phyloP scores from a whole-genome alignment of 2,888 invertebrate species.

The Plusia festucae region DNA sequence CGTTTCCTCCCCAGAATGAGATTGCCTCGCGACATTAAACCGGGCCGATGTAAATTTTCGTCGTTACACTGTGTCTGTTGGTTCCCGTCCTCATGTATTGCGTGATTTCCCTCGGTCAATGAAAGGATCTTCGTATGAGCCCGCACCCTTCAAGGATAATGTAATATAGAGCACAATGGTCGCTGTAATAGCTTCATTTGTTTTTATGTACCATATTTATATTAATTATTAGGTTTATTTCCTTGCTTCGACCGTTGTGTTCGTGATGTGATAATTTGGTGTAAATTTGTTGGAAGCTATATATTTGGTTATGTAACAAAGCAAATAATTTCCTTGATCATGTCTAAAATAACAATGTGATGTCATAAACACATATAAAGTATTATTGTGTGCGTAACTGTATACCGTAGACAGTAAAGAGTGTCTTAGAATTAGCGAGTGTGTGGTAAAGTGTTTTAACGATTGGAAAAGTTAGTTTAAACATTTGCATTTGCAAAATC shows the following conservation, averaged over 20 bases:
- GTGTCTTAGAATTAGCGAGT: background rate
- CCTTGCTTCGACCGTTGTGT: conserved; percentile 29
- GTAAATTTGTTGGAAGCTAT: conserved; percentile 34
- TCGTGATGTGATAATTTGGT: conserved; percentile 49
- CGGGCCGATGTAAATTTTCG: conserved; percentile 86
- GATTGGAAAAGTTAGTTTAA: conserved; percentile 1
- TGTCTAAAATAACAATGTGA: conserved; percentile 15
- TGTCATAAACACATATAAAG: background rate
- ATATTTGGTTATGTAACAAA: conserved; percentile 23
- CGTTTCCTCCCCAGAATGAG: conserved; percentile 84
- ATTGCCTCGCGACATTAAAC: conserved; percentile 88
- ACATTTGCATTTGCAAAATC: conserved; percentile 6
- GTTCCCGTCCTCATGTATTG: conserved; percentile 70
- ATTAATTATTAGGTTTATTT: conserved; percentile 58
- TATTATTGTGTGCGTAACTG: background rate
- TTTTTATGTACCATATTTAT: conserved; percentile 62
- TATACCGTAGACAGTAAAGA: background rate
- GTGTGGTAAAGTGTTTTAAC: background rate
- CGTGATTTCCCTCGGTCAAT: conserved; percentile 77
- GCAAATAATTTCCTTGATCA: conserved; percentile 26
- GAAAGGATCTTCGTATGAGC: conserved; percentile 65
- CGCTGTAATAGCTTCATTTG: conserved; percentile 58
- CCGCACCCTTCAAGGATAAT: conserved; percentile 59
- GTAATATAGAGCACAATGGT: conserved; percentile 61
- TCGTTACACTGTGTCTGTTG: conserved; percentile 80